Evolutionary conservation across 1,140 invertebrate species (phyloP), one percentile per base, ranked within the genome.

Genomic region (Aphelenchoides fujianensis): DNA sequence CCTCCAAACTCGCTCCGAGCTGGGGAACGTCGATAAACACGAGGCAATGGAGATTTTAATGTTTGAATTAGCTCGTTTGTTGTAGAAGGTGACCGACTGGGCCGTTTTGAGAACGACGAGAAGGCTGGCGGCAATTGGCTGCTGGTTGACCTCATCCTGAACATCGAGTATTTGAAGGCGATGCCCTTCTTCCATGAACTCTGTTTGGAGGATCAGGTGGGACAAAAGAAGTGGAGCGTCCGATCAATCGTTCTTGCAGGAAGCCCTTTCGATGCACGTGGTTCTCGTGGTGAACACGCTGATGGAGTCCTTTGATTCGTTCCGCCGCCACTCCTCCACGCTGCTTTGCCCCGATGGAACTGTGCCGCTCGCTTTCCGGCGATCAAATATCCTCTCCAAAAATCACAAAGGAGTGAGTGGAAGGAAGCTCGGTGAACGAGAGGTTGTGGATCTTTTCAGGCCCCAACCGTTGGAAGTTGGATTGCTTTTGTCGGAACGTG

Each of bases 181-280:
- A 59, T 59, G 55, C 55, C 55, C 34, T 59, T 59, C 55, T 59
- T 59, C 34, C 34, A 59, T 23, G 55, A 59, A 7, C 55, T 59
- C 5, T 16, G 5, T 7, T 30, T 59, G 12, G 55, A 59, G 34
- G 55, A 59, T 59, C 55, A 59, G 23, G 41, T 48, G 23, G 23
- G 41, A 12, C 23, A n/a, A n/a, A n/a, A n/a, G n/a, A n/a, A n/a
- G 12, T 12, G 23, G 12, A 12, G 23, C 12, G 23, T 12, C 12
- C 41, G 41, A 48, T 48, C 12, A 48, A 48, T 48, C 12, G n/a
- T n/a, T 48, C 23, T 48, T 48, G 41, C 23, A 48, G 23, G 55
- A 59, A 59, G 55, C 55, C 28, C 55, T 7, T 16, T 27, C 34
- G 28, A 23, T 59, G 55, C 55, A 59, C 19, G 19, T 59, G 12